phyloP scores from a whole-genome alignment of 2,113 vertebrate genomes.

The Siniperca knerii region DNA sequence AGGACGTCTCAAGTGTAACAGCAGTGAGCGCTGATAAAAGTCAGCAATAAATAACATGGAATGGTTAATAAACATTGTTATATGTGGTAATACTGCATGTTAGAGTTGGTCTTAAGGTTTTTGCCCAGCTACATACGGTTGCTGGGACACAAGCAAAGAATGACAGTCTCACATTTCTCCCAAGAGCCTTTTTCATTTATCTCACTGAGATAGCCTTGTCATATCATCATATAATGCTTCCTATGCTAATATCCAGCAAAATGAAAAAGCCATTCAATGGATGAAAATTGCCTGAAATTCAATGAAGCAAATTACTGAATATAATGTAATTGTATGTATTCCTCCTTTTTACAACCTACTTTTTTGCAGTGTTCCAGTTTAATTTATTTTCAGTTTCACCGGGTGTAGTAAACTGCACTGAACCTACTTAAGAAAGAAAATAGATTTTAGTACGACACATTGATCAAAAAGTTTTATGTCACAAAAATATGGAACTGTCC shows the following conservation, averaged over 20 bases:
- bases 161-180: constrained; percentile 39
- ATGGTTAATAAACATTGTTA: not conserved
- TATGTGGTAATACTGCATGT: constrained; percentile 3
- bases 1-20: not conserved
- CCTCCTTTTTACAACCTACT: not conserved
- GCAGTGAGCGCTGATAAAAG: not conserved
- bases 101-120: constrained; percentile 19
- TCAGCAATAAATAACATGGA: not conserved
- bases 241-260: constrained; percentile 40
- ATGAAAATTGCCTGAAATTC: constrained; percentile 49
- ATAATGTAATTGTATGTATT: constrained; percentile 3
- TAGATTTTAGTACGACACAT: constrained; percentile 11
- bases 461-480: constrained; percentile 27
- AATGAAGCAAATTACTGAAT: constrained; percentile 36
- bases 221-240: constrained; percentile 43
- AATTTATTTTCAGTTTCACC: constrained; percentile 16
- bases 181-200: constrained; percentile 55
- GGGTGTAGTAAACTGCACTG: constrained; percentile 9
- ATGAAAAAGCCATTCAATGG: constrained; percentile 46
- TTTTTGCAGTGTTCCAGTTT: not conserved
- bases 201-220: constrained; percentile 30
- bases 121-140: not conserved
- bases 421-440: constrained; percentile 5
- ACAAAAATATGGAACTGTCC: not conserved
- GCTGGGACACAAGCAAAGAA: constrained; percentile 39